phyloP scores from a whole-genome alignment of 1,140 invertebrate genomes.

The Drosophila sturtevanti region DNA sequence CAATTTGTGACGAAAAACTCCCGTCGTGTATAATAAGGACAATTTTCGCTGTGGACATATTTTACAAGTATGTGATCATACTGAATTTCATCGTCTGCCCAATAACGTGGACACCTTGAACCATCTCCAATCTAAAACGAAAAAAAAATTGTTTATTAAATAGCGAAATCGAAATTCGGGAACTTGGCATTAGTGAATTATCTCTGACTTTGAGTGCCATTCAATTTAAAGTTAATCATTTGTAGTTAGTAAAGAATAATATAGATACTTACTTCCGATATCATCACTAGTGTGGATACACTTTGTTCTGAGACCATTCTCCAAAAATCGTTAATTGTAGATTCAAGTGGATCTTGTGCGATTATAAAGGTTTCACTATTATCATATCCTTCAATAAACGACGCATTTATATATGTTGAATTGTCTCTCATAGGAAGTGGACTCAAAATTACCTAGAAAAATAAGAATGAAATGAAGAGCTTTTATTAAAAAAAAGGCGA shows the following conservation, averaged over 20 bases:
- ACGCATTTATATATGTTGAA: conserved; percentile 98
- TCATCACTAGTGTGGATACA: conserved; percentile 95
- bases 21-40: conserved; percentile 92
- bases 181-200: too few relatives aligned
- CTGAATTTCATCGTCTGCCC: conserved; percentile 93
- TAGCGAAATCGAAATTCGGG: too few relatives aligned
- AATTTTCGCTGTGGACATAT: conserved; percentile 93
- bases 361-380: conserved; percentile 97
- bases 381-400: conserved; percentile 98
- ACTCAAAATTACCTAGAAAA: conserved; percentile 83
- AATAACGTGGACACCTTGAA: conserved; percentile 92
- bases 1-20: conserved; percentile 92
- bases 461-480: not conserved
- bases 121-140: conserved; percentile 87
- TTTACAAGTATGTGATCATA: conserved; percentile 93
- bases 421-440: conserved; percentile 92
- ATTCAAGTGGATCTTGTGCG: conserved; percentile 96
- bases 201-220: too few relatives aligned
- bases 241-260: too few relatives aligned
- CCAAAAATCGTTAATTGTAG: conserved; percentile 97
- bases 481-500: too few relatives aligned
- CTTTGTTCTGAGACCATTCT: conserved; percentile 97
- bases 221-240: too few relatives aligned
- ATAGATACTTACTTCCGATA: conserved; percentile 91
- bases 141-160: not conserved